Evolutionary conservation across 2,888 invertebrate species (phyloP).

Genomic region (Strigamia crassipes): DNA sequence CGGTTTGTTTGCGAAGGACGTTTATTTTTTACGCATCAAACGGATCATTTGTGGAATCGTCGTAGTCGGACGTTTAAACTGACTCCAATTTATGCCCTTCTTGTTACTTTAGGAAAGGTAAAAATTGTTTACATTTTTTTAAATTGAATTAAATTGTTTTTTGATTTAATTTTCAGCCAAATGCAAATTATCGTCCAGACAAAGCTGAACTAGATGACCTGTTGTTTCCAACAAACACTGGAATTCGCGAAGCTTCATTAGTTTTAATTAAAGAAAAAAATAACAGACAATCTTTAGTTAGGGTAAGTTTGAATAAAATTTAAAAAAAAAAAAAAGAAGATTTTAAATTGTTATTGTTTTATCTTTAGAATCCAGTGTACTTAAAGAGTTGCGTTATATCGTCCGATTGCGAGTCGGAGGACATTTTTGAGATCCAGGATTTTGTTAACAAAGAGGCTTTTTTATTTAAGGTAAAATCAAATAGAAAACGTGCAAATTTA

Average conservation of each 20-base stretch:
- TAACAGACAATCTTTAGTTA: slow-evolving; percentile 79
- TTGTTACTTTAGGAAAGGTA: slow-evolving; percentile 91
- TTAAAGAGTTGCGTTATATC: slow-evolving; percentile 89
- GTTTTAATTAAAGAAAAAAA: slow-evolving; percentile 87
- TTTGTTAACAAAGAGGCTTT: slow-evolving; percentile 89
- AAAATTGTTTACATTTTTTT: neutral
- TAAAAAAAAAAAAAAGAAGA: too few relatives aligned
- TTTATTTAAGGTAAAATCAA: slow-evolving; percentile 81
- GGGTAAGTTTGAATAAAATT: slow-evolving; percentile 63
- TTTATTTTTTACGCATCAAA: slow-evolving; percentile 83
- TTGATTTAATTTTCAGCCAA: slow-evolving; percentile 65
- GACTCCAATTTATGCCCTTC: slow-evolving; percentile 82
- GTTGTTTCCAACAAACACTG: slow-evolving; percentile 59
- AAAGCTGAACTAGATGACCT: slow-evolving; percentile 63
- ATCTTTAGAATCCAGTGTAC: slow-evolving; percentile 85
- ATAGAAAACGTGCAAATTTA: neutral
- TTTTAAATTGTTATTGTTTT: too few relatives aligned
- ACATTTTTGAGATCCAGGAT: slow-evolving; percentile 94
- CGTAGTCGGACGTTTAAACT: slow-evolving; percentile 72
- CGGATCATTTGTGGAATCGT: slow-evolving; percentile 73
- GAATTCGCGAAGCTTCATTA: slow-evolving; percentile 83
- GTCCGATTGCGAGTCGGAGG: slow-evolving; percentile 86
- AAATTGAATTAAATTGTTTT: neutral
- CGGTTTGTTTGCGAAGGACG: slow-evolving; percentile 89
- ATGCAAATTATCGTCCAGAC: slow-evolving; percentile 70